These are phyloP conservation scores for Microctonus aethiopoides DNA, from an alignment of 2,888 invertebrate species.

Conservation along the genomic window DNA sequence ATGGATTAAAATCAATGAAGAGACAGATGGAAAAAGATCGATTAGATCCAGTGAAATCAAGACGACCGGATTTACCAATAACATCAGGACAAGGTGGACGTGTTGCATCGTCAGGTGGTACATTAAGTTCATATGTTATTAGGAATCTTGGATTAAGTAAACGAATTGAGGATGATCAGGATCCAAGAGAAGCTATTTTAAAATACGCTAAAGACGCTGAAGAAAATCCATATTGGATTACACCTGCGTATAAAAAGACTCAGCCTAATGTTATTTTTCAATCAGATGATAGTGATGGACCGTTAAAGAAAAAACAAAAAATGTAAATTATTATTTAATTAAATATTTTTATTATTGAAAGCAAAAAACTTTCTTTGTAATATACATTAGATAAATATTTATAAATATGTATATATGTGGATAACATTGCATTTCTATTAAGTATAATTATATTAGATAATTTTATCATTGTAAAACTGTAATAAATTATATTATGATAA, in stretches of 20 bases:
- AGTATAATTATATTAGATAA: too few relatives aligned
- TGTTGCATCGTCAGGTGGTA: conserved; percentile 94
- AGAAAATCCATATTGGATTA: conserved; percentile 97
- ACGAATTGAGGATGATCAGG: conserved; percentile 87
- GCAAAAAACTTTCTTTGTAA: too few relatives aligned
- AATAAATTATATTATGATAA: too few relatives aligned
- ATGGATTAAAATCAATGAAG: conserved; percentile 86
- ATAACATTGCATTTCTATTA: too few relatives aligned
- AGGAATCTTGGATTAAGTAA: conserved; percentile 94
- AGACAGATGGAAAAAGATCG: conserved; percentile 93
- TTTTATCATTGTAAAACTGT: too few relatives aligned
- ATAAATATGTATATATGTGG: too few relatives aligned
- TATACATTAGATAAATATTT: too few relatives aligned
- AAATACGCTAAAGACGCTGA: conserved; percentile 95
- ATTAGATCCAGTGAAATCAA: conserved; percentile 85
- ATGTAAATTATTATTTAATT: too few relatives aligned
- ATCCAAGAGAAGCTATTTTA: conserved; percentile 94
- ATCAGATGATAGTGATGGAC: conserved; percentile 67
- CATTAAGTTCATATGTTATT: conserved; percentile 95
- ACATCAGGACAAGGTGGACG: conserved; percentile 93
- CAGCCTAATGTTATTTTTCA: conserved; percentile 89
- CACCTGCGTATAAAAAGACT: conserved; percentile 89
- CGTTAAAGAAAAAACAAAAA: conserved; percentile 71
- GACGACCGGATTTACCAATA: conserved; percentile 85
- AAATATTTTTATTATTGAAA: too few relatives aligned